A percentile compares a stretch with the other conserved stretches of the same genome.
Evolutionary conservation across 2,797 vertebrate genomes (phyloP).

Genomic region (Meda fulgida): DNA sequence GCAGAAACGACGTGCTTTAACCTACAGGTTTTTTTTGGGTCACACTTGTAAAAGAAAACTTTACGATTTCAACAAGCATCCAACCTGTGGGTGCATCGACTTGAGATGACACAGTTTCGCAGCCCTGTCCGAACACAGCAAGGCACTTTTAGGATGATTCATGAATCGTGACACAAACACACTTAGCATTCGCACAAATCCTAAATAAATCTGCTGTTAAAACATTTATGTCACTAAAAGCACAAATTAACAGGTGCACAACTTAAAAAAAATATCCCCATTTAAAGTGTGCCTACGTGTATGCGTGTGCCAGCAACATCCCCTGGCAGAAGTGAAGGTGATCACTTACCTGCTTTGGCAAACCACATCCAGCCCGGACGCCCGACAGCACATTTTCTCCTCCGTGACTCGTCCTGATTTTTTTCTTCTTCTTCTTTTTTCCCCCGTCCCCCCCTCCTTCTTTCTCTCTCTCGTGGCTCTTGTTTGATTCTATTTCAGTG

Average conservation of each 20-base stretch:
- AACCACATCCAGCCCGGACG: slow-evolving; percentile 78
- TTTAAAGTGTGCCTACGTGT: slow-evolving; percentile 11
- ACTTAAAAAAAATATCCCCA: background rate
- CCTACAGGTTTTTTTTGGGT: background rate
- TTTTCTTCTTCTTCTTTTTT: slow-evolving; percentile 40
- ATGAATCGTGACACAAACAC: slow-evolving; percentile 34
- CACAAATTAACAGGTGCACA: slow-evolving; percentile 27
- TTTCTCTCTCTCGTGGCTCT: slow-evolving; percentile 68
- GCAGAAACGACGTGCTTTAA: background rate
- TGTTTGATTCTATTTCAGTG: slow-evolving; percentile 83
- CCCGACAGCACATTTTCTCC: slow-evolving; percentile 75
- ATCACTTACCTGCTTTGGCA: slow-evolving; percentile 76
- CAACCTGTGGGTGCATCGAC: slow-evolving; percentile 59
- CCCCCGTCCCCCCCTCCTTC: background rate
- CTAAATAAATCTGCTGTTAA: slow-evolving; percentile 29
- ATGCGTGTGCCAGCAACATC: slow-evolving; percentile 26
- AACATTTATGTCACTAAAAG: slow-evolving; percentile 2
- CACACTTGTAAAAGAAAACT: background rate
- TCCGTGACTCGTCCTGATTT: slow-evolving; percentile 70
- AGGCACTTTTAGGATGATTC: slow-evolving; percentile 33
- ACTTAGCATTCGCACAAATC: slow-evolving; percentile 38
- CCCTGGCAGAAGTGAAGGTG: slow-evolving; percentile 54
- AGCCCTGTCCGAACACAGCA: slow-evolving; percentile 26
- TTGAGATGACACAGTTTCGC: slow-evolving; percentile 47
- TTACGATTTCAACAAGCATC: slow-evolving; percentile 42